Conservation (phyloP, 2,797 vertebrate species). For the Lophotriccus pileatus region DNA sequence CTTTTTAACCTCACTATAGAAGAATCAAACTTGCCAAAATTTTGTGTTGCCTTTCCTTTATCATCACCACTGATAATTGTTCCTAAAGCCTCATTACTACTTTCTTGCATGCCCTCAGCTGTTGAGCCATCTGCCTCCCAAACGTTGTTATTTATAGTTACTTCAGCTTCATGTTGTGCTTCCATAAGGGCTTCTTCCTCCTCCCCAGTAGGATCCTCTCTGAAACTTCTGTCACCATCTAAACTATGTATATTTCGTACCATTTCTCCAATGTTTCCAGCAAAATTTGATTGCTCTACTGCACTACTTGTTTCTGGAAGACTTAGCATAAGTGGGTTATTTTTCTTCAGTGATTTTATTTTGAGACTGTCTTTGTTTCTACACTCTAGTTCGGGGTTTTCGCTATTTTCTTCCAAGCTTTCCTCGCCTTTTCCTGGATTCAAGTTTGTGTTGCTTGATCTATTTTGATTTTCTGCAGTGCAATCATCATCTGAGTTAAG, state of each 20-base stretch:
- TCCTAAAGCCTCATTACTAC: conserved; percentile 61
- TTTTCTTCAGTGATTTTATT: background rate
- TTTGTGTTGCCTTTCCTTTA: conserved; percentile 73
- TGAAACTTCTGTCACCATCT: conserved; percentile 39
- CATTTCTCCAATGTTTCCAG: background rate
- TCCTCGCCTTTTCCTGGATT: background rate
- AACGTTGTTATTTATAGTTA: conserved; percentile 61
- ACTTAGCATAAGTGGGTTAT: background rate
- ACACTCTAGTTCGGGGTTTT: background rate
- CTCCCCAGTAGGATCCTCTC: conserved; percentile 24
- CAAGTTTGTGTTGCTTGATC: background rate
- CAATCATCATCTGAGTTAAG: background rate
- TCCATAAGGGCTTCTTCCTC: conserved; percentile 64
- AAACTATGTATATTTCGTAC: conserved; percentile 5
- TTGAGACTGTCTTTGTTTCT: background rate
- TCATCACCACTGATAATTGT: conserved; percentile 59
- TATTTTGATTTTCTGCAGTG: background rate
- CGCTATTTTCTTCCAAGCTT: background rate
- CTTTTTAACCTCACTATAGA: conserved; percentile 88
- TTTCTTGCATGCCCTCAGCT: conserved; percentile 64
- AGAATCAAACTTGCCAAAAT: conserved; percentile 83
- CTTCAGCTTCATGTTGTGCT: conserved; percentile 66
- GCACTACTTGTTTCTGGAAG: conserved; percentile 39
- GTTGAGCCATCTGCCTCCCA: conserved; percentile 69
- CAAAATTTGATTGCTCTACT: conserved; percentile 27